A percentile compares a stretch with the other conserved stretches of the same genome.
Conservation (phyloP, 2,113 vertebrate genomes). For the Dolichallabes microphthalmus region DNA sequence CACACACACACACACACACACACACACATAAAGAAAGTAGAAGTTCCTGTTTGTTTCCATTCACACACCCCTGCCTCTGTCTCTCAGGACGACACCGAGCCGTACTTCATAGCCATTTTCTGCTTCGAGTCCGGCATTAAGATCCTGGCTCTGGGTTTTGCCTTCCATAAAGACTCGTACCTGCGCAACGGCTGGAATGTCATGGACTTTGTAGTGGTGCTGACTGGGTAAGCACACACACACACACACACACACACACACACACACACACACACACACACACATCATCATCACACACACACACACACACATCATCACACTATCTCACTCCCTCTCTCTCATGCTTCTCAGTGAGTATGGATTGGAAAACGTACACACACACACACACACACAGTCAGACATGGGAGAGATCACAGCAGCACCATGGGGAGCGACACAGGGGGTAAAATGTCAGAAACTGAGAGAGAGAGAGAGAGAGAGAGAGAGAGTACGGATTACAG, state of each 20-base stretch:
- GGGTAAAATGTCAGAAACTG: constrained; percentile 72
- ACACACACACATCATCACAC: no score
- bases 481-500: constrained; percentile 22
- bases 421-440: constrained; percentile 66
- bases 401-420: constrained; percentile 65
- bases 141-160: constrained; percentile 91
- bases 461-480: constrained; percentile 21
- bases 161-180: constrained; percentile 92
- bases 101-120: constrained; percentile 96
- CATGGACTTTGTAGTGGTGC: constrained; percentile 95
- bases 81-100: constrained; percentile 89
- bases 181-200: constrained; percentile 93
- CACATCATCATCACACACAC: background rate
- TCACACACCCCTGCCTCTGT: background rate
- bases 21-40: background rate
- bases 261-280: background rate
- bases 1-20: no score
- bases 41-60: background rate
- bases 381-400: constrained; percentile 18
- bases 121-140: constrained; percentile 95
- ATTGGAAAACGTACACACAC: no score
- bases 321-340: no score
- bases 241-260: constrained; percentile 22
- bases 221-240: constrained; percentile 82
- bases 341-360: no score